Conservation (phyloP, 2,113 vertebrate genomes). For the Climacteris rufus region DNA sequence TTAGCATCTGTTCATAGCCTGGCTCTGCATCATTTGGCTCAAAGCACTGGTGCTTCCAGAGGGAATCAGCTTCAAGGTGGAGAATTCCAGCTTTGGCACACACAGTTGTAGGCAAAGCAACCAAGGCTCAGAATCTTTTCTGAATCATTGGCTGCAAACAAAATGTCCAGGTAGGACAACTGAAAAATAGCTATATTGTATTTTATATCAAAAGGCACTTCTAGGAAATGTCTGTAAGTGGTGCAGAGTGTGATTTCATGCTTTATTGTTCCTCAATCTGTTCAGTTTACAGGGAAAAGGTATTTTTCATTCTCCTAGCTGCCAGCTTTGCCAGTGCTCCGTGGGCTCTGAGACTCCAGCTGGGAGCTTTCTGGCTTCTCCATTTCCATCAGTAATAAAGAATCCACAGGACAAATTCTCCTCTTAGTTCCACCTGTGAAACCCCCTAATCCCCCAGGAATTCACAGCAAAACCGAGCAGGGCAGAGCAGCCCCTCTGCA, state of each 20-base stretch:
- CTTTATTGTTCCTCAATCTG: conserved; percentile 5
- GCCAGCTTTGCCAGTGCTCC: background rate
- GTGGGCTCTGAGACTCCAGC: background rate
- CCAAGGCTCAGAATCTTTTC: background rate
- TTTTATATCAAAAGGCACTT: background rate
- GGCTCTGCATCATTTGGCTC: background rate
- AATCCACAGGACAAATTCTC: background rate
- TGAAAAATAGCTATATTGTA: background rate
- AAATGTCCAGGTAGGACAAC: background rate
- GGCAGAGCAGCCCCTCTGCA: background rate
- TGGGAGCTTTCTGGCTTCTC: background rate
- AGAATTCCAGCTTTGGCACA: background rate
- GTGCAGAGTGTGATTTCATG: background rate
- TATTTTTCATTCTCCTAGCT: background rate
- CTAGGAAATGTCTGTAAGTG: background rate
- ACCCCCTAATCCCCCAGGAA: background rate
- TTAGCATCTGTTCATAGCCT: background rate
- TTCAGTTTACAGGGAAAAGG: background rate
- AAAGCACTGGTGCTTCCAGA: background rate
- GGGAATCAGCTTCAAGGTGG: background rate
- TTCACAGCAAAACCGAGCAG: background rate
- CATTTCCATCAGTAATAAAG: background rate
- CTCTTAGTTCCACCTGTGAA: background rate
- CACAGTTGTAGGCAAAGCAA: background rate
- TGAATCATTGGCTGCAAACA: background rate